Evolutionary conservation across 2,113 vertebrate species (phyloP), one percentile per base, ranked within the genome.

Genomic region (Ageneiosus marmoratus): DNA sequence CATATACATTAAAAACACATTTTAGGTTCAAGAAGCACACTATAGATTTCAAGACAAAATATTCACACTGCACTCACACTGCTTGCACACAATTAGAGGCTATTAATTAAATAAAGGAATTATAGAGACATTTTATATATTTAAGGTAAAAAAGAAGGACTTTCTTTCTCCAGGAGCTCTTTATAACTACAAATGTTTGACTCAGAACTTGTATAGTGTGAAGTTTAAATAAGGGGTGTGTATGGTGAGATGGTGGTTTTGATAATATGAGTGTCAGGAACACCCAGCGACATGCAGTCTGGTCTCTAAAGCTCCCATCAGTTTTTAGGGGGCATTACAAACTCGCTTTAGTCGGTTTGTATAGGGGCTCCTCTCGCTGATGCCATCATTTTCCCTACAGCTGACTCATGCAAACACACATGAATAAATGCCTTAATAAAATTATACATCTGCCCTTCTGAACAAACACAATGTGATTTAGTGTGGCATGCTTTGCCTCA

Each of bases 381-480:
- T 81, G 81, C 77, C 87, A 88, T 88, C 67, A 70, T 81, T 85
- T 77, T 84, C 81, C 72, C 58, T 76, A 29, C 83, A 78, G 77
- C 72, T 83, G 32, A 77, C 73, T 83, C 70, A 60, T 16, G 37
- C 79, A 20, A 46, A 74, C 62, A 73, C 67, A 55, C 55, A 22
- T 27, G 46, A 29, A 87, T 60, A 70, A 86, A 56, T 78, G 81
- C 50, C 62, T 65, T 58, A 86, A 83, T 87, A 76, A 90, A 90
- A 90, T 87, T 86, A 89, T 83, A 89, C 2, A 84, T 90, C 87
- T 89, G 83, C 85, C 76, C 79, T 81, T 80, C 67, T 84, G 84
- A 65, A 75, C 86, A 84, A 87, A 88, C 84, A 84, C 44, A 58
- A 63, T 79, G 82, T 86, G 85, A 87, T 87, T 87, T 83, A 84